Evolutionary conservation across 2,797 vertebrate species (phyloP), one percentile per base, ranked within the genome.

Genomic region (Phrynocephalus guinanensis): DNA sequence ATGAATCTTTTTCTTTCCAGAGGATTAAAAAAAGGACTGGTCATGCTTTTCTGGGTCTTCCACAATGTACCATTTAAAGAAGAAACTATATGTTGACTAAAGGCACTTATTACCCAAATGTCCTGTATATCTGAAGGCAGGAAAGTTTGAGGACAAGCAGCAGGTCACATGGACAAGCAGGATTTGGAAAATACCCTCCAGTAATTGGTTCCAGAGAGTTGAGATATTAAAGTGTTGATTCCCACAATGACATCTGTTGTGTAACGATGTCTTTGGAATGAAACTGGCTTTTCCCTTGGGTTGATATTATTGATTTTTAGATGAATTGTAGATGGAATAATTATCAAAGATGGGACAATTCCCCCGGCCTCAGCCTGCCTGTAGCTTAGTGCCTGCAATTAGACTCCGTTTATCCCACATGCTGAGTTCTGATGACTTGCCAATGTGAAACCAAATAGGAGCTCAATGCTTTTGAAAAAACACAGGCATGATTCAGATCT

Each of bases 21-120:
- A 16, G 60, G 60, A 63, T 63, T 63, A 63, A 63, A 18, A 44
- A 63, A 63, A 63, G 60, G 60, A 63, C 13, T 63, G 16, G 60
- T 13, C 60, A 63, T 63, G 15, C 60, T 63, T 63, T 15, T 16
- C 16, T 63, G 60, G 60, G 16, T 63, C 60, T 63, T 63, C 60
- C 60, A 15, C 16, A 63, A 63, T 13, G 16, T 63, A 63, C 16
- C 60, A 15, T 63, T 15, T 63, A 16, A 63, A 16, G 13, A 63
- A 18, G 60, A 63, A 63, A 63, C 60, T 16, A 13, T 3, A 18
- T 63, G 13, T 63, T 16, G 66, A 60, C 9, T 60, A 6, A 68
- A 94, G 85, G 28, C 4, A n/a, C 89, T 70, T 91, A 68, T 83
- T 95, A 68, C 78, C 90, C 28, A 90, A 93, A 91, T n/a, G 91